A percentile compares a stretch with the other conserved stretches of the same genome.
These are phyloP conservation scores for Nyctalus aviator DNA, from an alignment of 2,797 vertebrate species.

Conservation along the genomic window DNA sequence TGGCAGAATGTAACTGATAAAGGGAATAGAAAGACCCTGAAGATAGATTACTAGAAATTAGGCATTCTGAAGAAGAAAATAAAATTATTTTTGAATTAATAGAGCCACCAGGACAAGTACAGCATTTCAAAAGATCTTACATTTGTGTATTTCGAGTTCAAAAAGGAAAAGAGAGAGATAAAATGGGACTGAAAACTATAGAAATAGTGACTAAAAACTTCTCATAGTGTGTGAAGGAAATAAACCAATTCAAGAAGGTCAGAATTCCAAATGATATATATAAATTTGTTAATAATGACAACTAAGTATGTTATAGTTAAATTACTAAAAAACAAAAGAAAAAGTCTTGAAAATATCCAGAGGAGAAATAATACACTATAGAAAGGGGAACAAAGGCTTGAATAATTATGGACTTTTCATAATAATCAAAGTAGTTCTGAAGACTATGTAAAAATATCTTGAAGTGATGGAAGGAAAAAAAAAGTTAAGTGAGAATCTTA, in stretches of 20 bases:
- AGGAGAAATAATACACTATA: not conserved
- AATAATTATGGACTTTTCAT: not conserved
- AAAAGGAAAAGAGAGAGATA: not conserved
- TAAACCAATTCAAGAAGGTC: not conserved
- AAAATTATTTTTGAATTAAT: not conserved
- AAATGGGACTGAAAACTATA: not conserved
- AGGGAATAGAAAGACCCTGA: not conserved
- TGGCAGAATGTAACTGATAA: not conserved
- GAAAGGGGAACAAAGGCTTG: not conserved
- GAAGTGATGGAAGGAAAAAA: not conserved
- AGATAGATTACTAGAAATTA: not conserved
- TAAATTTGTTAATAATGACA: conserved; percentile 1
- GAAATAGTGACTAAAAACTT: not conserved
- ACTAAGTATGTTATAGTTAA: not conserved
- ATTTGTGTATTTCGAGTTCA: not conserved
- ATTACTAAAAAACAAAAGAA: conserved; percentile 22
- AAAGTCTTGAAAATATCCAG: not conserved
- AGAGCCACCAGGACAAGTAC: not conserved
- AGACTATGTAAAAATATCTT: not conserved
- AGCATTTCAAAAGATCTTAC: not conserved
- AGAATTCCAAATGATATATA: not conserved
- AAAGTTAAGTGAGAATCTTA: not conserved
- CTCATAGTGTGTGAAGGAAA: not conserved
- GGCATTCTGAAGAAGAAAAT: not conserved
- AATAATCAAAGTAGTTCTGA: not conserved